Percentiles rank a stretch among this genome's conserved stretches.
phyloP scores from a whole-genome alignment of 2,113 vertebrate genomes.

The Physeter macrocephalus region DNA sequence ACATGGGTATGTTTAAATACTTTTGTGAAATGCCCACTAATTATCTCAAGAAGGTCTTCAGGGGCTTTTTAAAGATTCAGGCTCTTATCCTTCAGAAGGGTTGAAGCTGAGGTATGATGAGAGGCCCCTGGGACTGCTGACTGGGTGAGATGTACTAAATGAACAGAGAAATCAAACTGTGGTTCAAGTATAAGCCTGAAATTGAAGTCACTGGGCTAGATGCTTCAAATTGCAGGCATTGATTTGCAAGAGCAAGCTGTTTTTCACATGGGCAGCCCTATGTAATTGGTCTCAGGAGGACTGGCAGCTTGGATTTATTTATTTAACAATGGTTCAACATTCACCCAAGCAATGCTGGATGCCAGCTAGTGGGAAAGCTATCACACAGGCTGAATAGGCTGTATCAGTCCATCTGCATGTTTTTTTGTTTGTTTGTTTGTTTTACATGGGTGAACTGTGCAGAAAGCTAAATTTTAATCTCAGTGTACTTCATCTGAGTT shows the following conservation, averaged over 20 bases:
- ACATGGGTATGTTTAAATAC: not conserved
- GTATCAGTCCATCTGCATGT: not conserved
- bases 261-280: not conserved
- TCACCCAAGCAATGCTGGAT: not conserved
- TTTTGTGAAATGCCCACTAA: not conserved
- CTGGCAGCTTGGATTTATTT: not conserved
- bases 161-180: not conserved
- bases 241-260: constrained; percentile 30
- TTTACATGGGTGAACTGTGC: not conserved
- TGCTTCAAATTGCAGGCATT: not conserved
- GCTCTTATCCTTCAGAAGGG: not conserved
- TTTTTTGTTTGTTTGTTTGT: not conserved
- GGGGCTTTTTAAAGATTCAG: not conserved
- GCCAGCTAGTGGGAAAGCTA: not conserved
- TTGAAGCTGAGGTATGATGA: not conserved
- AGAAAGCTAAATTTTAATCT: not conserved
- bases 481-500: not conserved
- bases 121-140: not conserved
- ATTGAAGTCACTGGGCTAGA: constrained; percentile 1
- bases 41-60: not conserved
- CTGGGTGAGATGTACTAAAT: not conserved
- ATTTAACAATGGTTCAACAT: not conserved
- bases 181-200: not conserved
- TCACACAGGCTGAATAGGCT: not conserved
- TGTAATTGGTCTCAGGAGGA: constrained; percentile 25